Evolutionary conservation across 2,113 vertebrate genomes (phyloP).

Genomic region (Melospiza melodia): DNA sequence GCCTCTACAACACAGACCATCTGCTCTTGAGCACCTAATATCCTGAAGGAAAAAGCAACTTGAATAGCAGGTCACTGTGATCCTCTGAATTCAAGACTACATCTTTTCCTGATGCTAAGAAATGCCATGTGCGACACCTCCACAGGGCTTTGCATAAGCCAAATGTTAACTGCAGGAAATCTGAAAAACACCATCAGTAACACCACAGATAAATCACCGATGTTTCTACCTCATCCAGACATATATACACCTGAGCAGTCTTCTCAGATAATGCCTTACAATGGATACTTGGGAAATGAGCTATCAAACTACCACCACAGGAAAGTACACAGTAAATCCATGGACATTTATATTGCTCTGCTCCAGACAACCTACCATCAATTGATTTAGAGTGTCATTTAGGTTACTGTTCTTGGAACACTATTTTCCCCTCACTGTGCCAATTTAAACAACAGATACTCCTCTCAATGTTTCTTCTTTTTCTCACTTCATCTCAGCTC

Average conservation of each 20-base stretch:
- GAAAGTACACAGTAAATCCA: neutral
- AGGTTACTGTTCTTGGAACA: neutral
- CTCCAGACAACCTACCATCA: neutral
- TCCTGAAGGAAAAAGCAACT: neutral
- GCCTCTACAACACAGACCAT: neutral
- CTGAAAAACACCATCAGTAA: neutral
- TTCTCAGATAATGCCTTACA: neutral
- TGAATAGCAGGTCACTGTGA: neutral
- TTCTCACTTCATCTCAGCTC: neutral
- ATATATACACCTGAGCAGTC: neutral
- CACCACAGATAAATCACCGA: neutral
- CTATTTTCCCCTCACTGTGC: neutral
- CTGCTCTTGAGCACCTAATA: neutral
- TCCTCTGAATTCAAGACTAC: neutral
- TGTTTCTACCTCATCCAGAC: neutral
- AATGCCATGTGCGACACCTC: neutral
- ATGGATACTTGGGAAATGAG: neutral
- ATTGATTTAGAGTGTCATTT: neutral
- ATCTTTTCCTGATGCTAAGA: neutral
- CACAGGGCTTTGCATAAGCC: neutral
- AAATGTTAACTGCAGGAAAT: neutral
- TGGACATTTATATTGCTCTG: neutral
- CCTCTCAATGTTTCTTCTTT: neutral
- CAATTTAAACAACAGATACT: neutral
- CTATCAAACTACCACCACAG: neutral